phyloP scores from a whole-genome alignment of 2,888 invertebrate species.

The Platycnemis pennipes region DNA sequence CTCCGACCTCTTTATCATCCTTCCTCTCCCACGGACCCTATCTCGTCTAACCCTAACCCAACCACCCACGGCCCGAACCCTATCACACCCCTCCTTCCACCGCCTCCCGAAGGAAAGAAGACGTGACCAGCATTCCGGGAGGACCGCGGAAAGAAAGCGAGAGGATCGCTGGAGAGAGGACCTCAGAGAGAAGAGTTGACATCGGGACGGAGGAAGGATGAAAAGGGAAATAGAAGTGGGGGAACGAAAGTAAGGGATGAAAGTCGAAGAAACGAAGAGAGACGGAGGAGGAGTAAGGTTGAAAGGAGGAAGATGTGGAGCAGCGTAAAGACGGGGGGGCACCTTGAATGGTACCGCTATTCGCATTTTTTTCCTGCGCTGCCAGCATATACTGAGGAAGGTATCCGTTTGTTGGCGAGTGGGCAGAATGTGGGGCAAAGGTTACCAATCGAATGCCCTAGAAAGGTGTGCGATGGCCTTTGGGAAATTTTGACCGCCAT shows the following conservation, averaged over 20 bases:
- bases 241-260: neutral
- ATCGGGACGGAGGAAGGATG: neutral
- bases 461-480: neutral
- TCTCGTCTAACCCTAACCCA: neutral
- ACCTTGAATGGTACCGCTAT: neutral
- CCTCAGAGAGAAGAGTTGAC: neutral
- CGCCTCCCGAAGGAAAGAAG: neutral
- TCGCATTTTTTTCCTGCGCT: neutral
- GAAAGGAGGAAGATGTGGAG: neutral
- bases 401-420: neutral
- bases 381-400: neutral
- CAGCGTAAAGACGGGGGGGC: neutral
- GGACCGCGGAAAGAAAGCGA: neutral
- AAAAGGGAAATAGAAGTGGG: neutral
- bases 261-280: neutral
- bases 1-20: neutral
- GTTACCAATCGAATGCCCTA: neutral
- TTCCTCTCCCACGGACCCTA: neutral
- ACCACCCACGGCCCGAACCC: neutral
- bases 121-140: neutral
- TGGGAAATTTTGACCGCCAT: neutral
- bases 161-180: neutral
- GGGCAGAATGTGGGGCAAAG: neutral
- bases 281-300: neutral
- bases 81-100: too few relatives aligned